Base-by-base conservation (phyloP, 2,113 vertebrate species). In the Ahaetulla prasina region DNA sequence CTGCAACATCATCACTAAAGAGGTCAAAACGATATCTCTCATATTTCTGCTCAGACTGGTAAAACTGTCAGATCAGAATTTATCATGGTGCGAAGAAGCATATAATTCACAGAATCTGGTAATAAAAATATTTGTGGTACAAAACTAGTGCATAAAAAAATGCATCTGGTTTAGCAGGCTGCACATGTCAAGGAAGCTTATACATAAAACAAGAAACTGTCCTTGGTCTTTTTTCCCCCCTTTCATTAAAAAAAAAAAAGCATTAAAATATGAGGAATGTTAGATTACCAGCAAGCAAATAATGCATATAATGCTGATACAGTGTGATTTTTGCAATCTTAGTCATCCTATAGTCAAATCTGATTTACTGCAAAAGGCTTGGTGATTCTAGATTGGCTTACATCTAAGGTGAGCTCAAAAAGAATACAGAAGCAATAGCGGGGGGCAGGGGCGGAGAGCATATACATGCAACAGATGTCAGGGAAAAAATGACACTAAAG, bases 401-500 rank as follows among this genome's bases (percentile, higher is more conserved):
- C 4, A n/a, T 45, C 3, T 84, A 7, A 27, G 12, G 10, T 3
- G 25, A 90, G 14, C 27, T 7, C 20, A 90, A 8, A 35, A 52
- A 80, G n/a, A 50, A 23, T 35, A 20, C 30, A 35, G 30, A 52
- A 68, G 7, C 18, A 89, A 6, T 20, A 60, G 25, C 1, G 4
- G 0, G 1, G 8, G n/a, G n/a, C n/a, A n/a, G n/a, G n/a, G n/a
- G n/a, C n/a, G 1, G 52, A 80, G 25, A n/a, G 35, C n/a, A 14
- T 10, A 90, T 50, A 84, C 18, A 84, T 45, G 23, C 23, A 85
- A 30, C 74, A 55, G 30, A 2, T n/a, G 30, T 63, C 8, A 47
- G n/a, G 47, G 4, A 1, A n/a, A 50, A 91, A 89, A 60, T 86
- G 87, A 87, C 85, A 93, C 25, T 39, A 53, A 92, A 95, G 94